These are phyloP conservation scores for Drosophila histrio DNA, from an alignment of 2,888 invertebrate genomes.

Conservation along the genomic window DNA sequence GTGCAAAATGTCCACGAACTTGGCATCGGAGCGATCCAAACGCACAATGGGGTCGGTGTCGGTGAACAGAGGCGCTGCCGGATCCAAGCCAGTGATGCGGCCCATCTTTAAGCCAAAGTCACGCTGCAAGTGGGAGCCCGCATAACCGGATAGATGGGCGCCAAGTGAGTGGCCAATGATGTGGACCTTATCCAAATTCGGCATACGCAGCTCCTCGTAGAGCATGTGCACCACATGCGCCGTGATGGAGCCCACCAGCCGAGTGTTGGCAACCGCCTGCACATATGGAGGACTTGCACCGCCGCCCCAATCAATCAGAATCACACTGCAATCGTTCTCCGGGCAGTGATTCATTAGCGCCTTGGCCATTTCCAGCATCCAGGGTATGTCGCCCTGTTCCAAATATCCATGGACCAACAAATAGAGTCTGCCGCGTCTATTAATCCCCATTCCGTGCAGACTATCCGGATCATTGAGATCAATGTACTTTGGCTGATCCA, in stretches of 20 bases:
- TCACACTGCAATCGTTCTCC: slow-evolving; percentile 89
- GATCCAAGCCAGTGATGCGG: slow-evolving; percentile 94
- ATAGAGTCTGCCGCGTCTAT: slow-evolving; percentile 88
- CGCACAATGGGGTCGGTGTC: slow-evolving; percentile 92
- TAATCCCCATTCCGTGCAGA: slow-evolving; percentile 87
- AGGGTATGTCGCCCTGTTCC: slow-evolving; percentile 90
- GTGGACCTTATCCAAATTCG: slow-evolving; percentile 89
- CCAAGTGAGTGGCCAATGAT: slow-evolving; percentile 94
- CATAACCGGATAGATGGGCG: slow-evolving; percentile 93
- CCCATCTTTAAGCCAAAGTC: slow-evolving; percentile 89
- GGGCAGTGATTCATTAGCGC: slow-evolving; percentile 88
- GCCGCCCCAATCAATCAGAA: slow-evolving; percentile 93
- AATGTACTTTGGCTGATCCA: slow-evolving; percentile 86
- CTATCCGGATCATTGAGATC: slow-evolving; percentile 88
- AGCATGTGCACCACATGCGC: slow-evolving; percentile 88
- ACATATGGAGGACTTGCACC: slow-evolving; percentile 95
- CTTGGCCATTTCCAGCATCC: slow-evolving; percentile 89
- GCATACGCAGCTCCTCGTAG: slow-evolving; percentile 86
- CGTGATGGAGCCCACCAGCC: slow-evolving; percentile 93
- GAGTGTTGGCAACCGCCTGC: slow-evolving; percentile 95
- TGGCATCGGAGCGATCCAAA: slow-evolving; percentile 93
- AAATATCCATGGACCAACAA: slow-evolving; percentile 94
- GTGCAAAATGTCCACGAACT: slow-evolving; percentile 95
- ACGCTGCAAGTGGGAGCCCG: slow-evolving; percentile 90
- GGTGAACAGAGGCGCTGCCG: slow-evolving; percentile 95